These are phyloP conservation scores for Drepanosiphum platanoidis DNA, from an alignment of 2,888 invertebrate species.

Conservation along the genomic window DNA sequence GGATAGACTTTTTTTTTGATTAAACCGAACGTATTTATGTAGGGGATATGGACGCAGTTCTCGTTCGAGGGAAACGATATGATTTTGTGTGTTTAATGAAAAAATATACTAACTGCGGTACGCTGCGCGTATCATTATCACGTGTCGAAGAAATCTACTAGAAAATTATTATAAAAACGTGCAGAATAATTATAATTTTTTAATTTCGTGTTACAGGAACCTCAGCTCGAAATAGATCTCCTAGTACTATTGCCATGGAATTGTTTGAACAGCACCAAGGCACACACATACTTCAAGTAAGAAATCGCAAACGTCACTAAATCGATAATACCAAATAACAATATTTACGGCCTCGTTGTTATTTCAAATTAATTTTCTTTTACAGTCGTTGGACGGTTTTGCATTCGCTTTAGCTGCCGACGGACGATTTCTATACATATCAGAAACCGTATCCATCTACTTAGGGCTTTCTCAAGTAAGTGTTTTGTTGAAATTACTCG, in stretches of 20 bases:
- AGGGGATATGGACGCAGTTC: neutral
- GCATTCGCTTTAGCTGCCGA: slow-evolving; percentile 95
- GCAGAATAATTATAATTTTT: neutral
- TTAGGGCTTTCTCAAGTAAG: slow-evolving; percentile 98
- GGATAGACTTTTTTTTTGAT: slow-evolving; percentile 58
- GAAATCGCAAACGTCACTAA: slow-evolving; percentile 18
- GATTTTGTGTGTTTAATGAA: slow-evolving; percentile 55
- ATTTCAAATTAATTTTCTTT: slow-evolving; percentile 66
- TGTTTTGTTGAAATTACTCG: slow-evolving; percentile 35
- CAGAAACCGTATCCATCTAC: slow-evolving; percentile 99
- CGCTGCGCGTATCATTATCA: too few relatives aligned
- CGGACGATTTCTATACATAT: slow-evolving; percentile 98
- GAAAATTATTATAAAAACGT: neutral
- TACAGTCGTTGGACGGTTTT: slow-evolving; percentile 96
- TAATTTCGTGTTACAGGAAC: slow-evolving; percentile 76
- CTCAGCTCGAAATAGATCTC: slow-evolving; percentile 77
- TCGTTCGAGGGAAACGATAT: slow-evolving; percentile 37
- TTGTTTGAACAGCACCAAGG: slow-evolving; percentile 96
- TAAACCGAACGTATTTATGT: slow-evolving; percentile 54
- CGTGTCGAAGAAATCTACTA: neutral
- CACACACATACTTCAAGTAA: slow-evolving; percentile 95
- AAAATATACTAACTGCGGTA: slow-evolving; percentile 47
- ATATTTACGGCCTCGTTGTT: neutral
- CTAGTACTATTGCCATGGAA: slow-evolving; percentile 81
- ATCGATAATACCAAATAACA: neutral